These are phyloP conservation scores for Proctacanthus coquilletti DNA, from an alignment of 1,140 invertebrate species.

Conservation along the genomic window DNA sequence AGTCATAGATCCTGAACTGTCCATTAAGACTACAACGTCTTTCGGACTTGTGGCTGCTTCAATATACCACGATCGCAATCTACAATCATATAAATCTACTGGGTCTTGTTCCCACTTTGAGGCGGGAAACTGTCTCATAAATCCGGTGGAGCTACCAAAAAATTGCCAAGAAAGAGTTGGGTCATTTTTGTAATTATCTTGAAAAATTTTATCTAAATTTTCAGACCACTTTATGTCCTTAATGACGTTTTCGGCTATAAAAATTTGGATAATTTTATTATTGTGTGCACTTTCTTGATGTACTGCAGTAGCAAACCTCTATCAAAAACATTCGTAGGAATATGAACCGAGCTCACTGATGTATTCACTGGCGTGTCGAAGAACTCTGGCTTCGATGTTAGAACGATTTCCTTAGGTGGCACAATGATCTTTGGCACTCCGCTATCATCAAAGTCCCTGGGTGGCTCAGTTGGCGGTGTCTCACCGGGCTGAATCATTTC, in stretches of 20 bases:
- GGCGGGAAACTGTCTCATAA: conserved; percentile 86
- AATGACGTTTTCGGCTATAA: conserved; percentile 46
- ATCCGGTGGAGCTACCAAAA: conserved; percentile 88
- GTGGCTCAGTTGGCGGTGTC: conserved; percentile 25
- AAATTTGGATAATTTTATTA: conserved; percentile 31
- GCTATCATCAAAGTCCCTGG: conserved; percentile 34
- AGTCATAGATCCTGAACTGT: conserved; percentile 93
- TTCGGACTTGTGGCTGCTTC: conserved; percentile 94
- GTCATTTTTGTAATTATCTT: conserved; percentile 73
- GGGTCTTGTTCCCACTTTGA: conserved; percentile 54
- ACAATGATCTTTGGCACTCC: conserved; percentile 36
- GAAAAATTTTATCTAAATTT: conserved; percentile 73
- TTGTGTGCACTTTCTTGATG: conserved; percentile 11
- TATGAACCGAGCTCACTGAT: conserved; percentile 77
- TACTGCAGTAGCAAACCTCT: too few species aligned
- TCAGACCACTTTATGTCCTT: conserved; percentile 67
- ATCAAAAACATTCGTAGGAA: conserved; percentile 90
- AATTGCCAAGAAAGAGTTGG: conserved; percentile 91
- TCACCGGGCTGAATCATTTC: conserved; percentile 40
- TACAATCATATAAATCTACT: conserved; percentile 76
- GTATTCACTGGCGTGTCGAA: conserved; percentile 65
- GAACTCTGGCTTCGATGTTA: conserved; percentile 60
- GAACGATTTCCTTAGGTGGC: conserved; percentile 34
- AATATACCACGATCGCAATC: conserved; percentile 86
- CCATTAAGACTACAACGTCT: conserved; percentile 89